These are phyloP conservation scores for Nasonia vitripennis DNA, from an alignment of 1,140 invertebrate species.

Conservation along the genomic window DNA sequence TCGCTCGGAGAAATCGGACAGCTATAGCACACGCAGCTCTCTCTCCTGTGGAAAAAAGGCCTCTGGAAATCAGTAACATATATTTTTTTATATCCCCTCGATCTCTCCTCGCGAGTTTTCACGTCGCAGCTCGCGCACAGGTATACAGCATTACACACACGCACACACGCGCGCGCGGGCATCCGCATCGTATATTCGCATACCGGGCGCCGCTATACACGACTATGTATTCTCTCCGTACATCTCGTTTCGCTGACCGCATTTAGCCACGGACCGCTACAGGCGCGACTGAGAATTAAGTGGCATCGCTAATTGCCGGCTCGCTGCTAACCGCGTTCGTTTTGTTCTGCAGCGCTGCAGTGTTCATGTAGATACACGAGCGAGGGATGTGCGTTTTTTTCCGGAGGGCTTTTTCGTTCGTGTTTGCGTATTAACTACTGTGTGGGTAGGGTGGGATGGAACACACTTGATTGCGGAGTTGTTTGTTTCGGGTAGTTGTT, in stretches of 20 bases:
- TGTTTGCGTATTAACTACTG: not conserved
- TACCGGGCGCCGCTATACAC: not conserved
- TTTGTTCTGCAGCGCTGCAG: not conserved
- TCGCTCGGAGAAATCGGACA: too few species aligned
- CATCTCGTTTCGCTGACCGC: constrained; percentile 33
- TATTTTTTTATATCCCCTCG: not conserved
- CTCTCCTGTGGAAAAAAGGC: too few species aligned
- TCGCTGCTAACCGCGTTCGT: not conserved
- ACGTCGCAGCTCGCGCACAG: too few species aligned
- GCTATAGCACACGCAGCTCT: too few species aligned
- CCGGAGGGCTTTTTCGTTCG: not conserved
- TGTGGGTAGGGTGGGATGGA: not conserved
- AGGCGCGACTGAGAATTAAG: not conserved
- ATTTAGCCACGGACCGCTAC: not conserved
- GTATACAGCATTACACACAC: not conserved
- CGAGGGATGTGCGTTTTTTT: too few species aligned
- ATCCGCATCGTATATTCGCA: too few species aligned
- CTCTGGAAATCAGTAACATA: too few species aligned
- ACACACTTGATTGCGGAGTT: not conserved
- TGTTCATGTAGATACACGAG: not conserved
- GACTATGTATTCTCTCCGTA: not conserved
- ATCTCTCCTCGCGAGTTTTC: not conserved
- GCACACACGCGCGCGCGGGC: too few species aligned
- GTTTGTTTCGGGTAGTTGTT: not conserved
- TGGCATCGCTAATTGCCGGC: constrained; percentile 7